Conservation (phyloP, 2,113 vertebrate species). For the Lutjanus erythropterus region DNA sequence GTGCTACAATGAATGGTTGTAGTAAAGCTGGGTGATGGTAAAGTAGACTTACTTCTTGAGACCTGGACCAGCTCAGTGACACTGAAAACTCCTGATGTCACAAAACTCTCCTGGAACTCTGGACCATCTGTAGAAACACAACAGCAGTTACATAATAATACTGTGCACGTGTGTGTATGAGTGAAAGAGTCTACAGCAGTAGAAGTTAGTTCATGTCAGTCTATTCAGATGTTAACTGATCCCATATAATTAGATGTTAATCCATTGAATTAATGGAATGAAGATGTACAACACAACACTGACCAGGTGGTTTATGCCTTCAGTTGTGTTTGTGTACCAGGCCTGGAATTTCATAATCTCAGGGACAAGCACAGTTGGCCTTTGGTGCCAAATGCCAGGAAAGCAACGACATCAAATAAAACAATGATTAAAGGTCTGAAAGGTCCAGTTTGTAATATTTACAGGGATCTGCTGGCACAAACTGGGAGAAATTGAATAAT, state of each 20-base stretch:
- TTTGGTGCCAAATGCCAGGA: no score
- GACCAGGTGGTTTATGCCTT: neutral
- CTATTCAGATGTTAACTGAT: neutral
- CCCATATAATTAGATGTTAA: neutral
- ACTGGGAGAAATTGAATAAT: no score
- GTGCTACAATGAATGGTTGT: neutral
- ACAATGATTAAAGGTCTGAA: no score
- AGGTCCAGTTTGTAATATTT: no score
- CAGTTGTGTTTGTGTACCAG: neutral
- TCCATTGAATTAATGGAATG: neutral
- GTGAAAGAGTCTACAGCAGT: neutral
- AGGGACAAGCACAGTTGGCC: no score
- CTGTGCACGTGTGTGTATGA: neutral
- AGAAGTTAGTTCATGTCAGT: neutral
- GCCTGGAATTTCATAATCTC: no score
- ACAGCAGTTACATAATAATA: constrained; percentile 8
- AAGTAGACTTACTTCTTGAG: constrained; percentile 92
- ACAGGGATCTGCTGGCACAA: no score
- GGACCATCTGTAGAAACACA: constrained; percentile 88
- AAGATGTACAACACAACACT: no score
- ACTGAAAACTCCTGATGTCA: constrained; percentile 98
- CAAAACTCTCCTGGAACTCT: constrained; percentile 97
- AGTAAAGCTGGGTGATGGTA: neutral
- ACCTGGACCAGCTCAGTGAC: constrained; percentile 98
- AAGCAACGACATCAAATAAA: no score